phyloP scores from a whole-genome alignment of 1,140 invertebrate genomes.

The Zophobas morio region DNA sequence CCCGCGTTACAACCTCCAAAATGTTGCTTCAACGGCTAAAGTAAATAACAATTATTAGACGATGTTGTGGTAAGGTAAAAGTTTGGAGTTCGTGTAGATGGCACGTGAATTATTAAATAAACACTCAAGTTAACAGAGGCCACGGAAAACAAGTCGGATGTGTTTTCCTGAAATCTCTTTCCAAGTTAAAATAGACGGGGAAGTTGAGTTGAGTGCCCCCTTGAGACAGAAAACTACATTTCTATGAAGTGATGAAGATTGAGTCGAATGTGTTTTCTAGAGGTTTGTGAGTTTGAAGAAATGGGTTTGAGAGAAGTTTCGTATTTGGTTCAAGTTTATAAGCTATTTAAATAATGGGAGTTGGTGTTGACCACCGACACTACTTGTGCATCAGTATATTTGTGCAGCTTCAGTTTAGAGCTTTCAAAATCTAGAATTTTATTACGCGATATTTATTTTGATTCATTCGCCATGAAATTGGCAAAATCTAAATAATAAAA shows the following conservation, averaged over 20 bases:
- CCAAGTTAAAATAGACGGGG: background rate
- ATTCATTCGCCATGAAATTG: too few relatives aligned
- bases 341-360: too few relatives aligned
- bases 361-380: too few relatives aligned
- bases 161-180: background rate
- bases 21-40: background rate
- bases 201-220: background rate
- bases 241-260: background rate
- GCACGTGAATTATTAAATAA: background rate
- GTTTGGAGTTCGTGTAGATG: background rate
- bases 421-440: too few relatives aligned
- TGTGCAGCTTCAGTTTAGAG: too few relatives aligned
- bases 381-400: too few relatives aligned
- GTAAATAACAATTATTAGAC: background rate
- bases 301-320: too few relatives aligned
- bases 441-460: too few relatives aligned
- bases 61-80: background rate
- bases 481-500: too few relatives aligned
- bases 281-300: too few relatives aligned
- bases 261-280: background rate
- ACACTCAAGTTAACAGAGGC: background rate
- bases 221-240: background rate
- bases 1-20: background rate
- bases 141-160: background rate
- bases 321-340: too few relatives aligned